Percentiles rank a stretch among this genome's conserved stretches.
Evolutionary conservation across 2,797 vertebrate genomes (phyloP).

Genomic region (Pelodytes ibericus): DNA sequence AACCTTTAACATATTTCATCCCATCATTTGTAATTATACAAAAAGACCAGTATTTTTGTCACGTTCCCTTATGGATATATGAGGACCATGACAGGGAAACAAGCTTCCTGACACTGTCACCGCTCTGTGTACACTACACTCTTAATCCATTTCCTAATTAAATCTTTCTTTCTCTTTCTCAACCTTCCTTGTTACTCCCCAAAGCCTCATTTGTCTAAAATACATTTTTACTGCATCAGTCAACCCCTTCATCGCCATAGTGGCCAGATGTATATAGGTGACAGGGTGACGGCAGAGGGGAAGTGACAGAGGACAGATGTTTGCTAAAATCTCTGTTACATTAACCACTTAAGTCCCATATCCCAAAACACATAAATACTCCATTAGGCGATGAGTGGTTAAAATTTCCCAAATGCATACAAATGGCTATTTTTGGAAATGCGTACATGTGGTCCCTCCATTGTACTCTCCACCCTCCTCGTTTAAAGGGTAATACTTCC

Average conservation of each 20-base stretch:
- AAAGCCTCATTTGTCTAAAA: slow-evolving; percentile 37
- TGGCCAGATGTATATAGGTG: slow-evolving; percentile 47
- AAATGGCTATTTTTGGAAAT: slow-evolving; percentile 4
- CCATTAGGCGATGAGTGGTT: neutral
- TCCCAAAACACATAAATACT: neutral
- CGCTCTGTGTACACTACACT: slow-evolving; percentile 38
- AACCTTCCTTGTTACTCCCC: slow-evolving; percentile 21
- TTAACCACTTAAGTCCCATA: slow-evolving; percentile 9
- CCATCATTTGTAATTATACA: neutral
- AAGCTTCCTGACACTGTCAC: slow-evolving; percentile 46
- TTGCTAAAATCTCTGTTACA: neutral
- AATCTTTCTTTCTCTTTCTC: slow-evolving; percentile 22
- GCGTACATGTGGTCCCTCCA: slow-evolving; percentile 29
- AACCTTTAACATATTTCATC: no score
- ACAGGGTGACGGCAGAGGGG: neutral
- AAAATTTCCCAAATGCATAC: neutral
- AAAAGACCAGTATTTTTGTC: neutral
- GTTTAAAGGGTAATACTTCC: slow-evolving; percentile 29
- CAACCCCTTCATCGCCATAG: slow-evolving; percentile 39
- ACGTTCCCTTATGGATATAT: slow-evolving; percentile 16
- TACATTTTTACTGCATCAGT: slow-evolving; percentile 35
- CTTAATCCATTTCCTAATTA: slow-evolving; percentile 49
- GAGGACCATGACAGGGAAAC: slow-evolving; percentile 14
- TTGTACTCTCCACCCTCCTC: slow-evolving; percentile 15
- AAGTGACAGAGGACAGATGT: slow-evolving; percentile 37